Evolutionary conservation across 2,113 vertebrate genomes (phyloP), one percentile per base, ranked within the genome.

Genomic region (Oncorhynchus keta): DNA sequence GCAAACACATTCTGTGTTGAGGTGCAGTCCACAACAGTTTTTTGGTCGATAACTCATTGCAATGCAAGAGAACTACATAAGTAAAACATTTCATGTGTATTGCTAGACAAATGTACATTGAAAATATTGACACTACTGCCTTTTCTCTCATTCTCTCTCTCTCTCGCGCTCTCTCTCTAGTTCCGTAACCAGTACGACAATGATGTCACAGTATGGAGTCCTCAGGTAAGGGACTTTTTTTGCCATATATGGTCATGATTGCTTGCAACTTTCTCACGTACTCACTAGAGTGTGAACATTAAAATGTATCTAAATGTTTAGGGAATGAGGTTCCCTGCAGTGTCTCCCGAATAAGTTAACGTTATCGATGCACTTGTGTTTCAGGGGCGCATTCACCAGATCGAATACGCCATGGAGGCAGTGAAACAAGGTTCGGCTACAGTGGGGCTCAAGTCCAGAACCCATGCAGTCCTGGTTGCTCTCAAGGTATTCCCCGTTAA

Each of bases 151-250:
- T 5, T 6, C 5, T 32, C 32, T 32, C 32, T 32, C 30, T 5
- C 28, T 28, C 26, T 2, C 26, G 2, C 28, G 0, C 32, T 78
- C 70, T 85, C 67, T 76, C 75, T 49, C 68, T 48, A 99, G 98
- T 99, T 99, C 87, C 96, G 97, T 32, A 99, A 99, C 84, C 97
- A 99, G 91, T 99, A 99, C 79, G 98, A 99, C 92, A 99, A 99
- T 35, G 97, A 99, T 80, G 97, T 99, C 80, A 99, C 98, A 0
- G 98, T 99, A 67, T 99, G 98, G 98, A 99, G 98, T 89, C 98
- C 98, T 0, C 98, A 99, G 96, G 98, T 99, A 91, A 93, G 80
- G 61, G 3, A 2, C 20, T 2, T 30, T 11, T 61, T 22, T 14
- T 5, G 39, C 39, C 39, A 12, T 11, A 11, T 45, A 11, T 1